phyloP scores from a whole-genome alignment of 2,113 vertebrate species.

The Cyrtonyx montezumae region DNA sequence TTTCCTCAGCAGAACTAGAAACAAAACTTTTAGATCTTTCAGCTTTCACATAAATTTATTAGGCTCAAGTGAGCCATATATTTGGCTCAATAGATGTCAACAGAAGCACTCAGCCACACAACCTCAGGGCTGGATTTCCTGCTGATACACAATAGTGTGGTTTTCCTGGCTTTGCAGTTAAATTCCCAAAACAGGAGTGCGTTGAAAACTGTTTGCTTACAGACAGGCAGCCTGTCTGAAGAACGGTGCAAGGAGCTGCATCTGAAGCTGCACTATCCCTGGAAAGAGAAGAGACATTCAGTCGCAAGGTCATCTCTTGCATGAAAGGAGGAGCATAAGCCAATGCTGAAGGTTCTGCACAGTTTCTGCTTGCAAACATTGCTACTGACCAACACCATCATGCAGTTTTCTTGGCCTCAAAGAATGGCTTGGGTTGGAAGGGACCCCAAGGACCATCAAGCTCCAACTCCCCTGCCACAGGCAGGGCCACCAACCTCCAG shows the following conservation, averaged over 20 bases:
- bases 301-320: background rate
- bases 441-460: too few species aligned
- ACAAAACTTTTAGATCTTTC: background rate
- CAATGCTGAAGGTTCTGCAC: too few species aligned
- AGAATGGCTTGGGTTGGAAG: background rate
- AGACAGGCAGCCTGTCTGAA: rapidly evolving
- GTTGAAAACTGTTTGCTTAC: rapidly evolving
- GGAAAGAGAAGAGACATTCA: background rate
- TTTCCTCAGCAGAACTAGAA: background rate
- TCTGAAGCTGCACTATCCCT: rapidly evolving
- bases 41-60: background rate
- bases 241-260: too few species aligned
- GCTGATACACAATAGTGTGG: background rate
- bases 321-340: background rate
- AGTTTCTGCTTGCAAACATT: background rate
- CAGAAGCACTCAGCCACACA: background rate
- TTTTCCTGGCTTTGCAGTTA: background rate
- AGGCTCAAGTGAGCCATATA: background rate
- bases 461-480: too few species aligned
- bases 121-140: background rate
- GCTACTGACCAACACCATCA: background rate
- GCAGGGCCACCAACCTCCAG: too few species aligned
- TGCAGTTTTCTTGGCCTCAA: background rate
- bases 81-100: background rate
- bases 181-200: background rate